Conservation (phyloP, 2,888 invertebrate species). For the Spodoptera littoralis region DNA sequence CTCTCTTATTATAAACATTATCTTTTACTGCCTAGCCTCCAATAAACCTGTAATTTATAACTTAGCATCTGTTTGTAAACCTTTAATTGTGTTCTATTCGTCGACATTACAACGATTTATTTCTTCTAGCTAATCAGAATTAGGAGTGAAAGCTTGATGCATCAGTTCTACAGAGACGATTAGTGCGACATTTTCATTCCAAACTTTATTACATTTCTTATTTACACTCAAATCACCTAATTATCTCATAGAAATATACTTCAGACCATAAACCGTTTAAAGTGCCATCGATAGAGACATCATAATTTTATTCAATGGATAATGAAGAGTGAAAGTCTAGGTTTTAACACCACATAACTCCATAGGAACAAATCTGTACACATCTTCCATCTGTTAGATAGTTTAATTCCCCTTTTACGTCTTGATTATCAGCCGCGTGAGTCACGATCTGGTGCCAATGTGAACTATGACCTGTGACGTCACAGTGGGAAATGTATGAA, state of each 20-base stretch:
- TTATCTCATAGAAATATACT: too few species aligned
- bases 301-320: conserved; percentile 4
- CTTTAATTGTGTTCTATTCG: conserved; percentile 29
- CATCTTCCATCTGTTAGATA: conserved; percentile 60
- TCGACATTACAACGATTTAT: conserved; percentile 26
- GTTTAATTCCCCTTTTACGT: conserved; percentile 61
- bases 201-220: too few species aligned
- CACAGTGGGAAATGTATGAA: conserved; percentile 64
- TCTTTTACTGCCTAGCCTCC: conserved; percentile 37
- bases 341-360: conserved; percentile 54
- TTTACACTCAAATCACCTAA: too few species aligned
- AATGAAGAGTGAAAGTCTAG: conserved; percentile 59
- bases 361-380: conserved; percentile 52
- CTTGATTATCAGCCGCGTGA: conserved; percentile 65
- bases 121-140: conserved; percentile 2
- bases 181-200: too few species aligned
- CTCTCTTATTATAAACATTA: conserved; percentile 17
- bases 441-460: conserved; percentile 62
- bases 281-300: conserved; percentile 7
- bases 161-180: conserved; percentile 5
- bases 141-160: conserved; percentile 25
- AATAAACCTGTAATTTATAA: conserved; percentile 36
- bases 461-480: conserved; percentile 67
- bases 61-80: conserved; percentile 16
- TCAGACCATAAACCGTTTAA: neutral